Evolutionary conservation across 2,888 invertebrate species (phyloP).

Genomic region (Bombylius discolor): DNA sequence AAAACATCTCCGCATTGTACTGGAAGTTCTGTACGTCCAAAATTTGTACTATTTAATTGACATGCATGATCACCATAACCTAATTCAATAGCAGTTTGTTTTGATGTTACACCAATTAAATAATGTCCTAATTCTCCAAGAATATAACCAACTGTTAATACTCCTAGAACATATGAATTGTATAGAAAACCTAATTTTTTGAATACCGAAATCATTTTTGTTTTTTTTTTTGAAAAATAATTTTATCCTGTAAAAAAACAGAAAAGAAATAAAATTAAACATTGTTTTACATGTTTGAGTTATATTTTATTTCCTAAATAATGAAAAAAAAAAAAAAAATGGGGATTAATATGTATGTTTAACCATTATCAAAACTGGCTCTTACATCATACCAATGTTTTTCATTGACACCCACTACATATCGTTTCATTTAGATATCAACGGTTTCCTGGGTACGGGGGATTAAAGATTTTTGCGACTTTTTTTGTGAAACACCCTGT

Average conservation of each 20-base stretch:
- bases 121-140: conserved; percentile 81
- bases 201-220: conserved; percentile 26
- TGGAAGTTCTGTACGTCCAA: conserved; percentile 40
- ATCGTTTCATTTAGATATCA: no score
- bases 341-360: no score
- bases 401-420: no score
- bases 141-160: conserved; percentile 72
- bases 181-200: conserved; percentile 54
- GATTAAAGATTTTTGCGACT: no score
- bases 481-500: no score
- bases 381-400: no score
- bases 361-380: no score
- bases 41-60: conserved; percentile 55
- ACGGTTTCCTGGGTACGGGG: no score
- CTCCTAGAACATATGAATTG: conserved; percentile 63
- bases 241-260: no score
- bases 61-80: conserved; percentile 80
- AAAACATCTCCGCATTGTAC: conserved; percentile 44
- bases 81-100: conserved; percentile 70
- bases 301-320: no score
- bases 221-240: background rate
- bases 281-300: background rate
- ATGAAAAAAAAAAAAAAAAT: no score
- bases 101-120: conserved; percentile 77
- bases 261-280: background rate